phyloP scores from a whole-genome alignment of 2,888 invertebrate genomes.

The Ophion obscuratus region DNA sequence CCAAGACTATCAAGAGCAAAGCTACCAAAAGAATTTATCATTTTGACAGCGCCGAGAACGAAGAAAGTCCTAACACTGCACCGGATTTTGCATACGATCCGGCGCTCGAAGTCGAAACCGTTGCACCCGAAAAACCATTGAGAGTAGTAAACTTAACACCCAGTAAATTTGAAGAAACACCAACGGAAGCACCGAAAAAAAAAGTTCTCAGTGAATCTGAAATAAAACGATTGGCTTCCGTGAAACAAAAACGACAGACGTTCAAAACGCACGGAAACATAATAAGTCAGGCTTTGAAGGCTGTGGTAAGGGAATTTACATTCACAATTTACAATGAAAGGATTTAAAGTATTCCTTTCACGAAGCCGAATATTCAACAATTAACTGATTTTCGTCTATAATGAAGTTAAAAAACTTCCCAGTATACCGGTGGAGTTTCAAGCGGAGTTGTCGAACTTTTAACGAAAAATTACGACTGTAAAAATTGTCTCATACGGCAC shows the following conservation, averaged over 20 bases:
- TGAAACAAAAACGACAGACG: conserved; percentile 87
- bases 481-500: no score
- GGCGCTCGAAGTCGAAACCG: conserved; percentile 18
- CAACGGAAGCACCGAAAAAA: conserved; percentile 1
- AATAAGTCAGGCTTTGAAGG: conserved; percentile 88
- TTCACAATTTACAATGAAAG: background rate
- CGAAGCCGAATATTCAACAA: no score
- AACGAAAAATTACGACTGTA: no score
- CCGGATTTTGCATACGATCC: conserved; percentile 37
- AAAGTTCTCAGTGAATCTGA: conserved; percentile 85
- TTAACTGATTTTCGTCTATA: no score
- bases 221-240: conserved; percentile 88
- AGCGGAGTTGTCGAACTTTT: no score
- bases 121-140: background rate
- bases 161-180: background rate
- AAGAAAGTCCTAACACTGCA: background rate
- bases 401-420: no score
- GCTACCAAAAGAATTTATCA: conserved; percentile 53
- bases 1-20: conserved; percentile 31
- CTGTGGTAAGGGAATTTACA: conserved; percentile 85
- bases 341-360: no score
- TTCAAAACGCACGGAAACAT: conserved; percentile 88
- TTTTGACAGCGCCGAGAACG: conserved; percentile 38
- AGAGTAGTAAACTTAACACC: background rate
- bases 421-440: no score